Evolutionary conservation across 1,140 invertebrate species (phyloP).

Genomic region (Melipona quadrifasciata): DNA sequence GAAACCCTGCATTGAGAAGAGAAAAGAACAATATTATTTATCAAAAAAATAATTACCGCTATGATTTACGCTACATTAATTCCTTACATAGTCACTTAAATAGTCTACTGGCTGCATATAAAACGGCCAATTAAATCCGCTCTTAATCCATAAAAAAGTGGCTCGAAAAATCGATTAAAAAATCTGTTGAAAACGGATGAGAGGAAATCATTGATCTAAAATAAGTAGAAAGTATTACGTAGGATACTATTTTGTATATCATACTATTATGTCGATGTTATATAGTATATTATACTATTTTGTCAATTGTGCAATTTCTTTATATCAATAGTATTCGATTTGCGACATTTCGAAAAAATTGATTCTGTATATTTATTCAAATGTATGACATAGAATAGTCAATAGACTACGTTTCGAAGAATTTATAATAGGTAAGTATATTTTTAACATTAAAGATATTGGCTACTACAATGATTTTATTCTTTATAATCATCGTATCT

Average conservation of each 20-base stretch:
- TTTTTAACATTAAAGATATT: too few relatives aligned
- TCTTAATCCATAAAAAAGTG: neutral
- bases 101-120: neutral
- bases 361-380: too few relatives aligned
- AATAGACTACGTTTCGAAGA: too few relatives aligned
- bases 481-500: too few relatives aligned
- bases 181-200: neutral
- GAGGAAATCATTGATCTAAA: neutral
- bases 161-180: neutral
- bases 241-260: neutral
- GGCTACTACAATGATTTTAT: too few relatives aligned
- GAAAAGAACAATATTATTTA: neutral
- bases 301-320: neutral
- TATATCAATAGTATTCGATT: too few relatives aligned
- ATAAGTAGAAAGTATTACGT: constrained; percentile 33
- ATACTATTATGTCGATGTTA: neutral
- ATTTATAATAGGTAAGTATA: too few relatives aligned
- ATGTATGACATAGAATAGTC: too few relatives aligned
- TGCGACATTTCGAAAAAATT: too few relatives aligned
- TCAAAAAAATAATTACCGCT: neutral
- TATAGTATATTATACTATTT: too few relatives aligned
- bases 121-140: neutral
- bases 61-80: neutral
- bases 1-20: neutral
- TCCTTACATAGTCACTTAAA: neutral